Evolutionary conservation across 2,888 invertebrate genomes (phyloP).

Genomic region (Brachynemurus nebulosus): DNA sequence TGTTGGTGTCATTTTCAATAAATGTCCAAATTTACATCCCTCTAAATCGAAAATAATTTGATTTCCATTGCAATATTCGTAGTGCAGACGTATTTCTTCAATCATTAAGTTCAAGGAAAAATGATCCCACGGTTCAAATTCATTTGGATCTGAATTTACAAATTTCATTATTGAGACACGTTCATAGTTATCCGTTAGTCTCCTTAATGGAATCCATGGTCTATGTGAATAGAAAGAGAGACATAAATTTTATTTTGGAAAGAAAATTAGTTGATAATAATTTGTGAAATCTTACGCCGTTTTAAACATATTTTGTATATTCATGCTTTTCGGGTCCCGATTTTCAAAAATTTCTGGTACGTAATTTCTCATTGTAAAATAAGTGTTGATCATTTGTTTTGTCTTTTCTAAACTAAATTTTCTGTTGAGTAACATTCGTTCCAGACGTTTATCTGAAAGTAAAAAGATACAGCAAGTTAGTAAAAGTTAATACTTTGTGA

Average conservation of each 20-base stretch:
- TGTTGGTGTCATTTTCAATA: neutral
- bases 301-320: too few species aligned
- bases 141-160: neutral
- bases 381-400: neutral
- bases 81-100: neutral
- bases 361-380: neutral
- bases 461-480: too few species aligned
- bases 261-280: too few species aligned
- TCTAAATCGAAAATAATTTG: neutral
- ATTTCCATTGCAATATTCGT: neutral
- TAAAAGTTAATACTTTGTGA: too few species aligned
- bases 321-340: neutral
- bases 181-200: neutral
- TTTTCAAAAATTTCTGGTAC: neutral
- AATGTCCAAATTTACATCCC: neutral
- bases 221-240: neutral
- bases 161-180: neutral
- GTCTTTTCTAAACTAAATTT: neutral
- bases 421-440: neutral
- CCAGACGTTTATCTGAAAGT: neutral
- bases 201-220: neutral
- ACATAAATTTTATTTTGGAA: too few species aligned
- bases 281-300: neutral
- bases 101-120: neutral
- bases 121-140: neutral